Percentiles rank a stretch among this genome's conserved stretches.
Conservation (phyloP, 2,888 invertebrate genomes). For the Epistrophe eligans region DNA sequence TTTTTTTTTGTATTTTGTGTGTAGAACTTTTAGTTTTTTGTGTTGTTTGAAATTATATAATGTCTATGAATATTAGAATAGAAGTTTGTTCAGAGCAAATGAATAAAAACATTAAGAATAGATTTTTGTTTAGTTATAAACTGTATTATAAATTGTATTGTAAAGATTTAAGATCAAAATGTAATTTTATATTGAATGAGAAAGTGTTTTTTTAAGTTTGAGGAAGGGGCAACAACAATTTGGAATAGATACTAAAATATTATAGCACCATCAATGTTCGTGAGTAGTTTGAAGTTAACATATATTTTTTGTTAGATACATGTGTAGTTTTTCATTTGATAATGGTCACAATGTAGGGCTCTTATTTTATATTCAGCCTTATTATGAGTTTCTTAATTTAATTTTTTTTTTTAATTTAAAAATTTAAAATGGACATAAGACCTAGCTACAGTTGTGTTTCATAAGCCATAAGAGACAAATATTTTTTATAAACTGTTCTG, state of each 20-base stretch:
- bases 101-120: background rate
- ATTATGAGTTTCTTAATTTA: too few species aligned
- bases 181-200: slow-evolving; percentile 9
- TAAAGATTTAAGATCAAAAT: slow-evolving; percentile 11
- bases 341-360: too few species aligned
- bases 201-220: background rate
- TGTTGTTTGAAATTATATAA: background rate
- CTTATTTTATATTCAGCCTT: too few species aligned
- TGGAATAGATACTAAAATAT: background rate
- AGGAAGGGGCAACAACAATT: background rate
- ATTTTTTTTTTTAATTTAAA: too few species aligned
- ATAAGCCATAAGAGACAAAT: too few species aligned
- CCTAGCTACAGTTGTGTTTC: too few species aligned
- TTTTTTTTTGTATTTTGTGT: slow-evolving; percentile 21
- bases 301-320: background rate
- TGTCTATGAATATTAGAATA: background rate
- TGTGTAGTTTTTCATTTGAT: too few species aligned
- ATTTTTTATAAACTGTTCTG: too few species aligned
- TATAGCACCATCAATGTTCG: background rate
- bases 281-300: background rate
- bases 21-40: background rate
- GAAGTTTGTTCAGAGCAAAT: slow-evolving; percentile 1
- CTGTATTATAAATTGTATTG: slow-evolving; percentile 32
- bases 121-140: background rate
- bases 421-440: too few species aligned